phyloP scores from a whole-genome alignment of 2,888 invertebrate genomes.

The Cryptocephalus primarius region DNA sequence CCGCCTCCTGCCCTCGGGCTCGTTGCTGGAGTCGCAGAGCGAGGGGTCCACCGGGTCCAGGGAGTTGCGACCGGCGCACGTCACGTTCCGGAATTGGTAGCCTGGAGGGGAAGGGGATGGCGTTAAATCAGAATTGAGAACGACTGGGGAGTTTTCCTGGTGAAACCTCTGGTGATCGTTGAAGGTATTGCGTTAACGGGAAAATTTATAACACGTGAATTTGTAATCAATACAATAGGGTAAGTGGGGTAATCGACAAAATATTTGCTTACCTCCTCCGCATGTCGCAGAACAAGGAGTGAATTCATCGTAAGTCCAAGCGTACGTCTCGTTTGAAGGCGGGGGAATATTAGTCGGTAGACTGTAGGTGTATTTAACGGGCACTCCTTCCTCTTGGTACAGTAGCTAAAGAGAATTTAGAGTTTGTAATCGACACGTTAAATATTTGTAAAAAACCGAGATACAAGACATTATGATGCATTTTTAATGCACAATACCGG shows the following conservation, averaged over 20 bases:
- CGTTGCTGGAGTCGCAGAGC: constrained; percentile 67
- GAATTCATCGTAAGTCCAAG: constrained; percentile 73
- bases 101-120: constrained; percentile 41
- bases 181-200: too few species aligned
- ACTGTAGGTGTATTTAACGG: constrained; percentile 83
- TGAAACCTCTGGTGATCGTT: too few species aligned
- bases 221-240: neutral
- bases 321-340: constrained; percentile 60
- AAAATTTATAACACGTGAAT: too few species aligned
- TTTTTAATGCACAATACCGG: too few species aligned
- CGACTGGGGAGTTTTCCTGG: too few species aligned
- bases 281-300: constrained; percentile 76
- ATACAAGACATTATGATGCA: too few species aligned
- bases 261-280: constrained; percentile 64
- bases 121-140: too few species aligned
- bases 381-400: constrained; percentile 74
- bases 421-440: too few species aligned
- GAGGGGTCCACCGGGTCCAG: constrained; percentile 59
- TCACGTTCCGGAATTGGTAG: constrained; percentile 63
- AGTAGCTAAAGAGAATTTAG: constrained; percentile 46
- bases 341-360: constrained; percentile 62
- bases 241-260: neutral
- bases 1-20: constrained; percentile 57
- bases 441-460: too few species aligned
- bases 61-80: constrained; percentile 66